A percentile compares a stretch with the other conserved stretches of the same genome.
Conservation (phyloP, 2,797 vertebrate genomes). For the Mionectes olivaceus region DNA sequence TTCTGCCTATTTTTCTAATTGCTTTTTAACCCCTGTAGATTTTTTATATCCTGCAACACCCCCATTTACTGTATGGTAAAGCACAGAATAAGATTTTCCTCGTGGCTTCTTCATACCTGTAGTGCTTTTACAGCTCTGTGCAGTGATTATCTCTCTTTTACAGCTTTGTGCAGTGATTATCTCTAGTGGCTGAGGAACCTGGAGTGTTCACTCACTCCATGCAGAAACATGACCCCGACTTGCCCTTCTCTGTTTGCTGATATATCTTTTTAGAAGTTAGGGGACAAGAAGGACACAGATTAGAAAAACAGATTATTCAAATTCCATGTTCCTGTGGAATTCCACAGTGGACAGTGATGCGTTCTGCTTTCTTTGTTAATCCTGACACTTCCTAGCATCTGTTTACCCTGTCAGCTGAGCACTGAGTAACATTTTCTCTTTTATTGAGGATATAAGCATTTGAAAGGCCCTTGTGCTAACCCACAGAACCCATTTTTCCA, state of each 20-base stretch:
- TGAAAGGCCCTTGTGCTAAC: neutral
- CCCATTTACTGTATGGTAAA: neutral
- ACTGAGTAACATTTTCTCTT: neutral
- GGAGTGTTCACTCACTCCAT: neutral
- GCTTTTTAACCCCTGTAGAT: neutral
- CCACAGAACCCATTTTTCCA: neutral
- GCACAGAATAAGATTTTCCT: neutral
- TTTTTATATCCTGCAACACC: neutral
- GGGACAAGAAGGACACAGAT: neutral
- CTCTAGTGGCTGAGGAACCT: neutral
- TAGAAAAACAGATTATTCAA: neutral
- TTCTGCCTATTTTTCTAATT: neutral
- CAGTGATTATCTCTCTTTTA: neutral
- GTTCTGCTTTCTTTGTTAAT: neutral
- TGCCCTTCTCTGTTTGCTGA: neutral
- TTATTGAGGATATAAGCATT: neutral
- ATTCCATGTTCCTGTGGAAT: neutral
- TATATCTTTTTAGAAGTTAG: neutral
- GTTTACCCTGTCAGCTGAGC: accelerated
- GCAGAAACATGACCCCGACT: neutral
- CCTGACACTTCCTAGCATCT: neutral
- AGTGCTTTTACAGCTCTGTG: neutral
- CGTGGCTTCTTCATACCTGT: neutral
- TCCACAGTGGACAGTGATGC: neutral
- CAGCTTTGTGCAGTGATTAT: neutral